Base-by-base conservation (phyloP, 92 coral and sea anemone species). In the Blastomussa wellsi region DNA sequence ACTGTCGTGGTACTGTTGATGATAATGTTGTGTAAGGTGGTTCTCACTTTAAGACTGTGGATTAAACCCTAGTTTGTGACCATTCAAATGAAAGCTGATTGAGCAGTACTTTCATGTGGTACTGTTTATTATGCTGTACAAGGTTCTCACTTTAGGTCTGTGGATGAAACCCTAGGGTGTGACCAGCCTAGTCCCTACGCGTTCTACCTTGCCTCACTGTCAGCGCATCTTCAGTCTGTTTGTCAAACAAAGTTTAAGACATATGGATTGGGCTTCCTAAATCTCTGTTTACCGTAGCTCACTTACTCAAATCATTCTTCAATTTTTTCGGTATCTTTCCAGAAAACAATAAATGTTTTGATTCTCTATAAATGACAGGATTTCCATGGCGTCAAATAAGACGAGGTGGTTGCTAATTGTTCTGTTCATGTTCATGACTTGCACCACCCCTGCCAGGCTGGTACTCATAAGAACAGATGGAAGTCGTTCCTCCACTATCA, bases 401-500 rank as follows among this genome's bases (percentile, higher is more conserved):
- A 73, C 32, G 2, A 38, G 29, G 24, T 41, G 55, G 52, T 53
- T 73, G 41, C 38, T 36, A 16, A 16, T 24, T 10, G 67, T 33
- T 20, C 53, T 70, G 14, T 35, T 52, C 65, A 10, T 53, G 36
- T 37, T 49, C 1, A 17, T 37, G 20, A 36, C 72, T 26, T 36
- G 15, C n/a, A 22, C 47, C 39, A 15, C 52, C 68, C 51, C 85
- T 35, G 69, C 33, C 32, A 17, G 52, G 48, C 26, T 53, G 8
- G 20, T 20, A 33, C 52, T 69, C 9, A 10, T 9, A 29, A 73
- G 91, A 0, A 83, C 51, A 49, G 88, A 81, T 38, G 33, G 32
- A 65, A 78, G 85, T 70, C 86, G 92, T 8, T 86, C 93, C 31
- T 83, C 93, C 19, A 6, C 82, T 1, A 10, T 89, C 48, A 83